These are phyloP conservation scores for Tauraco erythrolophus DNA, from an alignment of 2,113 vertebrate genomes.

Conservation along the genomic window DNA sequence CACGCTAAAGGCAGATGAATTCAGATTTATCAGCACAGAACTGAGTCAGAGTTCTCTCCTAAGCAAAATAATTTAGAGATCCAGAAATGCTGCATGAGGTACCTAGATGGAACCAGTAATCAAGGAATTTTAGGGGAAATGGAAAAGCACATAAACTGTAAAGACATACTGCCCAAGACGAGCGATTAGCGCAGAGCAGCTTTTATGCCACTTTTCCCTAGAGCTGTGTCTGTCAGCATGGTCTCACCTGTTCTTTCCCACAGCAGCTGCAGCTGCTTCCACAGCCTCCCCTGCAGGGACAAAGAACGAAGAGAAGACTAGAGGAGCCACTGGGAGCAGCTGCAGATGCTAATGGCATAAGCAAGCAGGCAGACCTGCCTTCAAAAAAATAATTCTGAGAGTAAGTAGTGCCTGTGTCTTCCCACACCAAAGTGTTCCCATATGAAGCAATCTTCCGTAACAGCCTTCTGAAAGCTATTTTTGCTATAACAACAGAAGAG, in stretches of 20 bases:
- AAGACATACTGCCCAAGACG: background rate
- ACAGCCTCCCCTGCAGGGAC: conserved; percentile 1
- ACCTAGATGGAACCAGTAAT: background rate
- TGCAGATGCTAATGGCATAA: conserved; percentile 5
- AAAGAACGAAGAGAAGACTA: background rate
- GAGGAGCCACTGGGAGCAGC: conserved; percentile 8
- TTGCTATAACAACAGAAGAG: background rate
- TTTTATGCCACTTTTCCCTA: background rate
- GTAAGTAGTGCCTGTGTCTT: background rate
- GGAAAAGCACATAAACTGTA: background rate
- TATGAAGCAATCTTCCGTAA: background rate
- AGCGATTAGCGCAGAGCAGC: background rate
- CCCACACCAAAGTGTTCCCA: background rate
- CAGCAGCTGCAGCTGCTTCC: conserved; percentile 51
- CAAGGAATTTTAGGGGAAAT: background rate
- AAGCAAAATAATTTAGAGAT: background rate
- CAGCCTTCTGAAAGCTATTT: background rate
- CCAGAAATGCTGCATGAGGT: background rate
- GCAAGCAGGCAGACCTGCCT: background rate
- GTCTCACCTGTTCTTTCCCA: conserved; percentile 38
- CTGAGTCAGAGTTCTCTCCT: background rate
- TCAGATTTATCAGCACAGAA: background rate
- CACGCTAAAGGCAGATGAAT: background rate
- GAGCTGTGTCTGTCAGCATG: background rate
- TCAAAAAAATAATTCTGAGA: background rate